Evolutionary conservation across 1,140 invertebrate genomes (phyloP).

Genomic region (Drosophila yakuba): DNA sequence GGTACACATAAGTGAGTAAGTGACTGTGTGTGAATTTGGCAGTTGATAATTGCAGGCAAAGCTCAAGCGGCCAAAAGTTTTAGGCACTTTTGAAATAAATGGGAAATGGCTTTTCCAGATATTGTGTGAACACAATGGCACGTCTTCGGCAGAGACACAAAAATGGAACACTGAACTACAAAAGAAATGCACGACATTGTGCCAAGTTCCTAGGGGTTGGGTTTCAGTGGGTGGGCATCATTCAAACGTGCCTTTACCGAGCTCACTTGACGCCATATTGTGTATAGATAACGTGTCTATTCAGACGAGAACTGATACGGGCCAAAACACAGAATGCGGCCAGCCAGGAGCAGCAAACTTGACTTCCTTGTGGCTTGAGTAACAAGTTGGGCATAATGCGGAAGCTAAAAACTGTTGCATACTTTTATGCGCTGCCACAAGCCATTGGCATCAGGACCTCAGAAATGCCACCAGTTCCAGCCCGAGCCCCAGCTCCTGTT

Average conservation of each 20-base stretch:
- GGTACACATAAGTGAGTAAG: not conserved
- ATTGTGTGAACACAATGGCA: slow-evolving; percentile 68
- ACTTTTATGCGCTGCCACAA: slow-evolving; percentile 61
- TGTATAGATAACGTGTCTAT: slow-evolving; percentile 81
- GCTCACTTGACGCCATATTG: slow-evolving; percentile 76
- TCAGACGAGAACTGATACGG: slow-evolving; percentile 78
- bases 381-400: slow-evolving; percentile 72
- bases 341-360: slow-evolving; percentile 32
- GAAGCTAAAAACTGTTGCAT: slow-evolving; percentile 67
- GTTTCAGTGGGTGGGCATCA: slow-evolving; percentile 33
- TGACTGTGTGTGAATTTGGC: slow-evolving; percentile 38
- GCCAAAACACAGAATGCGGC: slow-evolving; percentile 57
- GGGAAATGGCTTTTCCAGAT: slow-evolving; percentile 34
- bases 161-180: slow-evolving; percentile 35
- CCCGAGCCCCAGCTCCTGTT: not conserved
- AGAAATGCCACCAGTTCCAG: not conserved
- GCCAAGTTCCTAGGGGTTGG: slow-evolving; percentile 7
- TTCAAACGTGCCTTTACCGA: slow-evolving; percentile 37
- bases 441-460: slow-evolving; percentile 13
- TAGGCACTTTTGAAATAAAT: slow-evolving; percentile 1
- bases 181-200: slow-evolving; percentile 60
- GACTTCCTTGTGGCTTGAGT: slow-evolving; percentile 50
- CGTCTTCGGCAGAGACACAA: slow-evolving; percentile 27
- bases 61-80: slow-evolving; percentile 54
- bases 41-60: slow-evolving; percentile 67